These are phyloP conservation scores for Artemia sp. DNA, from an alignment of 2,888 invertebrate genomes.

Conservation along the genomic window DNA sequence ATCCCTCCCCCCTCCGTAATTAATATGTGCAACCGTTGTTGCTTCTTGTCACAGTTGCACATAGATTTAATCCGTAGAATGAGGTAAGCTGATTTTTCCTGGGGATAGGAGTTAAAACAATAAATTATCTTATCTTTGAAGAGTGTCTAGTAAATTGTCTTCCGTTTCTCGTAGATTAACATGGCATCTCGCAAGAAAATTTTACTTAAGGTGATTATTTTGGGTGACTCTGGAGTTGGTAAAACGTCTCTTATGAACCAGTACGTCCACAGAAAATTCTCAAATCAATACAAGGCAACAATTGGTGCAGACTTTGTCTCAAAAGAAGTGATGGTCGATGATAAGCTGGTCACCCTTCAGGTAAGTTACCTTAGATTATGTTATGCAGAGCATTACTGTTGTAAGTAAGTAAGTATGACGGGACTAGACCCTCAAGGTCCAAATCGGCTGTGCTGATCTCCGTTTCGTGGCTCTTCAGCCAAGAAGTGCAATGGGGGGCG, in stretches of 20 bases:
- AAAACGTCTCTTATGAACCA: slow-evolving; percentile 99
- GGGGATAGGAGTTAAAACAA: too few relatives aligned
- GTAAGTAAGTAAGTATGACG: not conserved
- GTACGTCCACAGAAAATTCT: slow-evolving; percentile 98
- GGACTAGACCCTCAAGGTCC: not conserved
- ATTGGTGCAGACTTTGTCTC: slow-evolving; percentile 99
- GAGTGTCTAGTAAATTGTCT: too few relatives aligned
- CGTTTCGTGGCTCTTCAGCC: too few relatives aligned
- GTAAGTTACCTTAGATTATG: slow-evolving; percentile 30
- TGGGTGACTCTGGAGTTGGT: slow-evolving; percentile 95
- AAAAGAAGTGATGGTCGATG: slow-evolving; percentile 97
- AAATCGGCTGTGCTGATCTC: too few relatives aligned
- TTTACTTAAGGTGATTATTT: slow-evolving; percentile 87
- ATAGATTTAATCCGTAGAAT: too few relatives aligned
- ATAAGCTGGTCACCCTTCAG: slow-evolving; percentile 96
- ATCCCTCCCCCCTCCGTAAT: too few relatives aligned
- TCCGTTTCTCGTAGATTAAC: not conserved
- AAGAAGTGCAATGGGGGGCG: too few relatives aligned
- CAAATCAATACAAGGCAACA: slow-evolving; percentile 99
- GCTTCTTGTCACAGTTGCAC: too few relatives aligned
- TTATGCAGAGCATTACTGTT: not conserved
- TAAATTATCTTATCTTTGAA: too few relatives aligned
- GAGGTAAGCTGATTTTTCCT: too few relatives aligned
- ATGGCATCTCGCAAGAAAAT: slow-evolving; percentile 93
- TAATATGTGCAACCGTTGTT: too few relatives aligned